Evolutionary conservation across 2,888 invertebrate genomes (phyloP), one percentile per base, ranked within the genome.

Genomic region (Chrysina gloriosa): DNA sequence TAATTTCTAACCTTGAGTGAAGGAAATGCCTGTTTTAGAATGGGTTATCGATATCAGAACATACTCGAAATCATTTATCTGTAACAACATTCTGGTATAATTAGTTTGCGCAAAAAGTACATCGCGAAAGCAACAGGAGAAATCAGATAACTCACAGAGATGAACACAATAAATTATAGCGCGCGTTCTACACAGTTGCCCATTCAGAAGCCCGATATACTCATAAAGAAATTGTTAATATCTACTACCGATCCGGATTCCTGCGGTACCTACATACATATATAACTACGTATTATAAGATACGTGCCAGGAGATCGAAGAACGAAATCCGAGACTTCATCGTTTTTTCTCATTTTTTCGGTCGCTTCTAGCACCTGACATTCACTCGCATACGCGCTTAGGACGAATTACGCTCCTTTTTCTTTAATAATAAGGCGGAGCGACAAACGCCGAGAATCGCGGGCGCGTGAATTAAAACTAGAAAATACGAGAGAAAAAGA

Each of bases 101-200:
- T 2, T 21, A 7, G 14, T 21, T 7, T 19, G 19, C 19, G 7
- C 5, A 27, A 50, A 50, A 50, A 27, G 29, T n/a, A 11, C 25
- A 6, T 29, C 16, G 27, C 50, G 14, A 50, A 50, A 16, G 29
- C 29, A 50, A 5, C n/a, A 27, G 27, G 16, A 5, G 27, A 42
- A 58, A 39, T 58, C 39, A 58, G 58, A 58, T 58, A 58, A 58
- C 58, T 39, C 58, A 58, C 42, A 58, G 25, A 58, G 58, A 58
- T 58, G 42, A 39, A 58, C 39, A 25, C 58, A 39, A 25, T 58
- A 39, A 58, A 58, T 58, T 58, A 58, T 39, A 36, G 58, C 21
- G 25, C 58, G 23, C n/a, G 23, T 58, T 58, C 36, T 42, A 58
- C 25, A 58, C 16, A 50, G 27, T n/a, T 45, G 5, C 3, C 16